These are phyloP conservation scores for Lamellibrachia luymesi DNA, from an alignment of 1,140 invertebrate genomes.

Conservation along the genomic window DNA sequence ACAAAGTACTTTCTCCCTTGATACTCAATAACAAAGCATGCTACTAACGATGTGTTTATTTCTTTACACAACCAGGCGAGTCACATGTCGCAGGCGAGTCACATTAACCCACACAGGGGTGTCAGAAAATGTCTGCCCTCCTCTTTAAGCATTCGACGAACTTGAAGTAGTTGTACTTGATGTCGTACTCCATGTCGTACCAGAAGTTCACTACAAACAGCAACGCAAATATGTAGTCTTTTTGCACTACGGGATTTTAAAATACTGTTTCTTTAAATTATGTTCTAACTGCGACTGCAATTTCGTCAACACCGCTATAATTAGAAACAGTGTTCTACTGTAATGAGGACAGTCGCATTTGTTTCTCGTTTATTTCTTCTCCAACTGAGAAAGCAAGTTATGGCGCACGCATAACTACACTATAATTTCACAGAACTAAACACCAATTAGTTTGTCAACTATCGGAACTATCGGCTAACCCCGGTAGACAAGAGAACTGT, in stretches of 20 bases:
- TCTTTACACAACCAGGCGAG: not conserved
- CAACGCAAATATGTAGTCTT: slow-evolving; percentile 14
- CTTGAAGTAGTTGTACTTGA: slow-evolving; percentile 80
- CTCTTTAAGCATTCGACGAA: slow-evolving; percentile 62
- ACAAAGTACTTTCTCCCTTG: not conserved
- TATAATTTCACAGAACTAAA: too few relatives aligned
- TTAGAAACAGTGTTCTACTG: not conserved
- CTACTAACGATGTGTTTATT: not conserved
- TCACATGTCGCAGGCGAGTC: not conserved
- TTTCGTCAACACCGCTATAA: not conserved
- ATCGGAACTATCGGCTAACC: not conserved
- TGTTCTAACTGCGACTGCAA: not conserved
- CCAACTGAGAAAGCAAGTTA: too few relatives aligned
- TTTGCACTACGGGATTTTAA: too few relatives aligned
- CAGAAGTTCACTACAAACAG: slow-evolving; percentile 75
- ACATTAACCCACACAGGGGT: not conserved
- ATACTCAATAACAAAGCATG: not conserved
- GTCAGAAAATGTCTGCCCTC: not conserved
- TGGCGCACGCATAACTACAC: too few relatives aligned
- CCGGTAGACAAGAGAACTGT: not conserved
- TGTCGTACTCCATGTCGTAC: slow-evolving; percentile 86
- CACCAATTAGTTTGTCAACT: not conserved
- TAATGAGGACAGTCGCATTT: not conserved
- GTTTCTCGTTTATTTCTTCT: too few relatives aligned
- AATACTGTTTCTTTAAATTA: too few relatives aligned